Percentiles rank a stretch among this genome's conserved stretches.
These are phyloP conservation scores for Neotragus moschatus DNA, from an alignment of 2,113 vertebrate species.

Conservation along the genomic window DNA sequence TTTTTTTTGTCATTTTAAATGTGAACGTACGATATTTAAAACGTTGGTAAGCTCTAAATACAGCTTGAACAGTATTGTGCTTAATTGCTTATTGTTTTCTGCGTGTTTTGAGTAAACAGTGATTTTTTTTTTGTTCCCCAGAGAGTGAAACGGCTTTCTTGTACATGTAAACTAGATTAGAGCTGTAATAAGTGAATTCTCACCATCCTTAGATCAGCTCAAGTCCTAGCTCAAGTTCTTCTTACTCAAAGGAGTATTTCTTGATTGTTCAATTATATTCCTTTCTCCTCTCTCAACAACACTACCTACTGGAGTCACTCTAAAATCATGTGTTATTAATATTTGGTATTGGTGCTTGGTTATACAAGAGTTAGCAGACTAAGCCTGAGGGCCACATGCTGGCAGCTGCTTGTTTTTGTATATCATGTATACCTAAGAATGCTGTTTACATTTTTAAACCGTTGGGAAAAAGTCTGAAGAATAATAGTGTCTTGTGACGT, in stretches of 20 bases:
- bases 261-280: background rate
- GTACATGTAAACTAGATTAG: background rate
- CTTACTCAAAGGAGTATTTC: background rate
- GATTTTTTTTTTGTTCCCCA: background rate
- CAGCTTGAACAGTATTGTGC: background rate
- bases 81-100: background rate
- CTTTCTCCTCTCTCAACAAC: background rate
- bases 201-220: background rate
- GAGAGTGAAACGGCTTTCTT: background rate
- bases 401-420: background rate
- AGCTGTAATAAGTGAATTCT: background rate
- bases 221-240: background rate
- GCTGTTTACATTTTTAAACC: background rate
- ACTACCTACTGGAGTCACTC: background rate
- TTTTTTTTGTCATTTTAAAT: constrained; percentile 13
- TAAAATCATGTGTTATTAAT: background rate
- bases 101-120: background rate
- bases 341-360: background rate
- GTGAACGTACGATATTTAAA: background rate
- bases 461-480: background rate
- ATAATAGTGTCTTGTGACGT: background rate
- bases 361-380: background rate
- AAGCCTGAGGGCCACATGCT: background rate
- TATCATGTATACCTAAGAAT: background rate
- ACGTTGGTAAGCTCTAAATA: background rate